phyloP scores from a whole-genome alignment of 2,888 invertebrate species.

The Ariolimax columbianus region DNA sequence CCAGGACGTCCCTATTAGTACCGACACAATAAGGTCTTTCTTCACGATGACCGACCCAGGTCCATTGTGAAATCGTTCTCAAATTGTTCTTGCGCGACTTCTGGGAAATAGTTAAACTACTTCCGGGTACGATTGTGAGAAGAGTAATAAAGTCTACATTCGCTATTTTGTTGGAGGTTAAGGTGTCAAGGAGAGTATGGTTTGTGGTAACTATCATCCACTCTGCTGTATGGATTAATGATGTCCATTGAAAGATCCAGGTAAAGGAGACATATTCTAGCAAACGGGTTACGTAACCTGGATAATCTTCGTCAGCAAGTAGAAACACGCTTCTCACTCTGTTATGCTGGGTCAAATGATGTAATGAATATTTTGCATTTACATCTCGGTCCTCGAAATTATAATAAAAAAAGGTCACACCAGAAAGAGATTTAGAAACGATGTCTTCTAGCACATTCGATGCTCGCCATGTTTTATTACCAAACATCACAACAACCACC shows the following conservation, averaged over 20 bases:
- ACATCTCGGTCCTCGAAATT: neutral
- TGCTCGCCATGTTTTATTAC: neutral
- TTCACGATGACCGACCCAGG: neutral
- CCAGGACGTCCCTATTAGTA: neutral
- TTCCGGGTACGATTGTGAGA: neutral
- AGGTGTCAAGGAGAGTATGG: neutral
- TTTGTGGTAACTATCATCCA: neutral
- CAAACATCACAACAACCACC: neutral
- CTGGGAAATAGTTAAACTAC: neutral
- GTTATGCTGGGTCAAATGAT: neutral
- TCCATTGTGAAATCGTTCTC: neutral
- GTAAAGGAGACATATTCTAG: neutral
- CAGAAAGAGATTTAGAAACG: neutral
- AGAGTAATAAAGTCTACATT: neutral
- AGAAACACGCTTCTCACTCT: neutral
- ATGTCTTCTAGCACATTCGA: neutral
- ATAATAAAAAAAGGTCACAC: neutral
- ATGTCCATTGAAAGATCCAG: neutral
- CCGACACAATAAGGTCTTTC: neutral
- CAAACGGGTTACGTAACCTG: neutral
- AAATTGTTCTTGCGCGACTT: neutral
- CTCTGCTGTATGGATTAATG: neutral
- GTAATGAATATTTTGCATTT: neutral
- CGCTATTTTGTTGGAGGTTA: neutral
- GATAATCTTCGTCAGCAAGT: neutral